phyloP scores from a whole-genome alignment of 2,113 vertebrate genomes.

The Turdus rufiventris region DNA sequence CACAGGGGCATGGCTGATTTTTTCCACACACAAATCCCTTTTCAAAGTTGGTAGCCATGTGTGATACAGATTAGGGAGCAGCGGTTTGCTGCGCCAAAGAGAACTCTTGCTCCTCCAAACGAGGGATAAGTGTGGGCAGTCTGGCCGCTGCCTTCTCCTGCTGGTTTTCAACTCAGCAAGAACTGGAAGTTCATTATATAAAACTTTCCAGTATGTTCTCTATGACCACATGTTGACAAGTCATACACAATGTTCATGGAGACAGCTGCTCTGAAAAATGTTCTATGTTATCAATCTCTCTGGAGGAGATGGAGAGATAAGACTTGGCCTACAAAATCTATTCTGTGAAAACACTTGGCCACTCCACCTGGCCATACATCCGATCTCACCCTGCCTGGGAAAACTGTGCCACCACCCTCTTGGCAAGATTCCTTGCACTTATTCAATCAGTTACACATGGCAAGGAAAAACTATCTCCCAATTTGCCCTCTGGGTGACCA shows the following conservation, averaged over 20 bases:
- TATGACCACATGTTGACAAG: not conserved
- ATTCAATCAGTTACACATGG: not conserved
- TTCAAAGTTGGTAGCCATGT: not conserved
- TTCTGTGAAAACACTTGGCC: not conserved
- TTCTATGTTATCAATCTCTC: fast-evolving
- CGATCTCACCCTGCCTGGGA: not conserved
- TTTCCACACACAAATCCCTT: not conserved
- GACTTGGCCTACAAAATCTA: not conserved
- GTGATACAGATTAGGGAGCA: not conserved
- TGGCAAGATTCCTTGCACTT: not conserved
- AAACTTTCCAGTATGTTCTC: not conserved
- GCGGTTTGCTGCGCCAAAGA: not conserved
- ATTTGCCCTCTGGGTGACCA: not conserved
- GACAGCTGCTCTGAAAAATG: not conserved
- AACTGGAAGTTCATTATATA: not conserved
- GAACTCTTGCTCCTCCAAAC: not conserved
- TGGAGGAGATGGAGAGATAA: not conserved
- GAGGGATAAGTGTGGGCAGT: not conserved
- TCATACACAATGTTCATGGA: not conserved
- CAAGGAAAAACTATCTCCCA: not conserved
- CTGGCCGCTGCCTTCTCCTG: not conserved
- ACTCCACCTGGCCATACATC: not conserved
- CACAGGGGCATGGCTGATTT: not conserved
- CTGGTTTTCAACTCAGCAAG: not conserved
- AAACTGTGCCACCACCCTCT: not conserved